A percentile compares a stretch with the other conserved stretches of the same genome.
phyloP scores from a whole-genome alignment of 2,113 vertebrate species.

The Dromas ardeola region DNA sequence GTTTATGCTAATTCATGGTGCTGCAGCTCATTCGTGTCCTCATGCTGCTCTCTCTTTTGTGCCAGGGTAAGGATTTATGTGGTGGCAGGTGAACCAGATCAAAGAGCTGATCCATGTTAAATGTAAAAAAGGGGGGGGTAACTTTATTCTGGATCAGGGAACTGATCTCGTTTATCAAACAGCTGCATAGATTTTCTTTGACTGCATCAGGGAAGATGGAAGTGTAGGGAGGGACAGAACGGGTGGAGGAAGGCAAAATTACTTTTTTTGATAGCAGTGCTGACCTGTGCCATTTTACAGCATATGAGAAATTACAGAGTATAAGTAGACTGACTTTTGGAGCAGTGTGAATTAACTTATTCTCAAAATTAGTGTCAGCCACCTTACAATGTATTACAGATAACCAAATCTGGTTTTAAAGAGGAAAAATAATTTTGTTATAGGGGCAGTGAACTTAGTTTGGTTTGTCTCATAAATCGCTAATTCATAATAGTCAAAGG shows the following conservation, averaged over 20 bases:
- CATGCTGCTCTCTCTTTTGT: not conserved
- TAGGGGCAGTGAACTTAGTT: not conserved
- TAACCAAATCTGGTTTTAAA: slow-evolving; percentile 14
- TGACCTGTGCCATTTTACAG: slow-evolving; percentile 15
- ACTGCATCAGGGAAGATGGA: not conserved
- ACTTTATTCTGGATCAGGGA: not conserved
- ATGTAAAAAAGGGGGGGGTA: not conserved
- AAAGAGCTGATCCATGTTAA: not conserved
- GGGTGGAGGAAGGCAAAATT: not conserved
- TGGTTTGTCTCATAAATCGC: not conserved
- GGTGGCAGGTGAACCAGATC: slow-evolving; percentile 9
- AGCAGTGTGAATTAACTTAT: not conserved
- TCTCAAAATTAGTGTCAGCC: slow-evolving; percentile 35
- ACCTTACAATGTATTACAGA: not conserved
- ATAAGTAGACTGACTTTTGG: not conserved
- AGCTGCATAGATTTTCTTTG: not conserved
- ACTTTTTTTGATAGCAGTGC: not conserved
- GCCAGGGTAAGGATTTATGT: slow-evolving; percentile 32
- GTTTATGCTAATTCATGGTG: not conserved
- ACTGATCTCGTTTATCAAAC: not conserved
- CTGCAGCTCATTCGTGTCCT: not conserved
- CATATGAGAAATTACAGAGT: not conserved
- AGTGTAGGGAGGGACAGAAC: not conserved
- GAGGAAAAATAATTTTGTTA: slow-evolving; percentile 22
- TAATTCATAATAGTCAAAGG: not conserved